phyloP scores from a whole-genome alignment of 2,888 invertebrate genomes.

The Orthosia gracilis region DNA sequence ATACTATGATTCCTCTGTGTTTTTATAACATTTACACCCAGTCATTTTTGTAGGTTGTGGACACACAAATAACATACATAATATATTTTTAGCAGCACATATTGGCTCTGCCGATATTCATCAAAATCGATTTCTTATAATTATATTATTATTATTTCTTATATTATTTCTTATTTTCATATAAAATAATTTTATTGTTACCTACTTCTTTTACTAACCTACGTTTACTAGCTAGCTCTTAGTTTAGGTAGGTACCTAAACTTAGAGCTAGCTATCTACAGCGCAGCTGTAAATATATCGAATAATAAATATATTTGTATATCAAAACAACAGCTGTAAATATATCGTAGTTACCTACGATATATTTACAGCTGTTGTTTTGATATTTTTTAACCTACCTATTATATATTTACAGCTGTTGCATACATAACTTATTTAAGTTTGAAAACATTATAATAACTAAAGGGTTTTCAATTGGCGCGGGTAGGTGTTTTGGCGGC shows the following conservation, averaged over 20 bases:
- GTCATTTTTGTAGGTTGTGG: not conserved
- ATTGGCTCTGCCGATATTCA: constrained; percentile 13
- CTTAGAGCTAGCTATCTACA: too few species aligned
- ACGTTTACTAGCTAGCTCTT: not conserved
- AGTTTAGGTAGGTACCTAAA: not conserved
- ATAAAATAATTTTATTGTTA: too few species aligned
- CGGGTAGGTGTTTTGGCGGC: too few species aligned
- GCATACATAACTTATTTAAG: not conserved
- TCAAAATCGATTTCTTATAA: too few species aligned
- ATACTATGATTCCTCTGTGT: not conserved
- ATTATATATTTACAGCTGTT: not conserved
- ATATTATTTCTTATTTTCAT: too few species aligned
- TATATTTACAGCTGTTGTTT: not conserved
- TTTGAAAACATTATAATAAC: not conserved
- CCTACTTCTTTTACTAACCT: not conserved
- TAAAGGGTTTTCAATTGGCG: not conserved
- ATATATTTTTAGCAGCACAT: not conserved
- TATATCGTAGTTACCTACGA: not conserved
- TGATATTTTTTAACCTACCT: too few species aligned
- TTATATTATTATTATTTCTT: too few species aligned
- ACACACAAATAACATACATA: not conserved
- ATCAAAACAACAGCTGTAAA: too few species aligned
- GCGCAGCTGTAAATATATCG: too few species aligned
- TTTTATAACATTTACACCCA: not conserved
- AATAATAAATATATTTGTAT: too few species aligned